Evolutionary conservation across 2,113 vertebrate genomes (phyloP).

Genomic region (Thinocorus orbignyianus): DNA sequence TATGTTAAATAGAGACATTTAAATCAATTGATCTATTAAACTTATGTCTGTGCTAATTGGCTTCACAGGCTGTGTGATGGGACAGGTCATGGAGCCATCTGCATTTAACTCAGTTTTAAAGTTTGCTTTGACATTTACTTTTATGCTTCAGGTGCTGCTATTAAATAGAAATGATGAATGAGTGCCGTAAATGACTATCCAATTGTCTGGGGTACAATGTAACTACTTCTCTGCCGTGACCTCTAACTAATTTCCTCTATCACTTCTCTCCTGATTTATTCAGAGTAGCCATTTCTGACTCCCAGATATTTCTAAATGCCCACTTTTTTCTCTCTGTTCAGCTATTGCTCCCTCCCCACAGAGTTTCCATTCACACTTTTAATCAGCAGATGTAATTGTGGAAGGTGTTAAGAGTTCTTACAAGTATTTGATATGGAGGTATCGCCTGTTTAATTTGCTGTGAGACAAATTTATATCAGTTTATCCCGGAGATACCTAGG

Average conservation of each 20-base stretch:
- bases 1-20: not conserved
- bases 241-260: not conserved
- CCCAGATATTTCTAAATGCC: not conserved
- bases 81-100: not conserved
- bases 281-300: not conserved
- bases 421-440: not conserved
- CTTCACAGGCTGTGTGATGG: not conserved
- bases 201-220: not conserved
- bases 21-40: slow-evolving; percentile 4
- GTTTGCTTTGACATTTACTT: slow-evolving; percentile 57
- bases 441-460: not conserved
- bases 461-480: not conserved
- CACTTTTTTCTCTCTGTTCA: not conserved
- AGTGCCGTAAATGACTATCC: not conserved
- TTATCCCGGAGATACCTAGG: not conserved
- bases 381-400: not conserved
- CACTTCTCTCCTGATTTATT: not conserved
- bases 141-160: slow-evolving; percentile 30
- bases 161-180: slow-evolving; percentile 30
- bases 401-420: not conserved
- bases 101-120: slow-evolving; percentile 8
- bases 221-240: not conserved
- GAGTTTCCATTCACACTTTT: not conserved
- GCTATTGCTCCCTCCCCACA: not conserved
- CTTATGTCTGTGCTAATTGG: not conserved